phyloP scores from a whole-genome alignment of 2,797 vertebrate genomes.

The Apogon hyalosoma region DNA sequence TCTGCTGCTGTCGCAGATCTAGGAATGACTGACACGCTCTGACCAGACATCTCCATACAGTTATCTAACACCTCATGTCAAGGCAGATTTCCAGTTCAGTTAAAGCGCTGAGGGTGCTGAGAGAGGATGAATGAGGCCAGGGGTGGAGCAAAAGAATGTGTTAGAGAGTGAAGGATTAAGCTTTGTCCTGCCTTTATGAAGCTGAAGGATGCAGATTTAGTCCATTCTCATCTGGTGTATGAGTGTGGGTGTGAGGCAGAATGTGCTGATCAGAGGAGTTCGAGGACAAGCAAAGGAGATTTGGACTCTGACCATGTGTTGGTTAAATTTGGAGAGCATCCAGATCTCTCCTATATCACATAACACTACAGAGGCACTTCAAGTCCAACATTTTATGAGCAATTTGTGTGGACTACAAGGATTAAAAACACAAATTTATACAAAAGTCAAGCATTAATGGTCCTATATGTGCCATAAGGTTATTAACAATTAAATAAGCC shows the following conservation, averaged over 20 bases:
- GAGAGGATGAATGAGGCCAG: conserved; percentile 4
- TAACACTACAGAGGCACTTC: conserved; percentile 65
- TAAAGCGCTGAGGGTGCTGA: conserved; percentile 18
- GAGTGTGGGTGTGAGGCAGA: conserved; percentile 51
- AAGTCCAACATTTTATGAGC: conserved; percentile 7
- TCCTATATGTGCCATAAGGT: too few relatives aligned
- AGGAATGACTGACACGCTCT: conserved; percentile 48
- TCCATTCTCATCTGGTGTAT: conserved; percentile 78
- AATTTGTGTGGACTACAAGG: background rate
- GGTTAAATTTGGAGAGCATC: conserved; percentile 78
- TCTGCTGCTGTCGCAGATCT: conserved; percentile 36
- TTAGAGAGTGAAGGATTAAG: conserved; percentile 69
- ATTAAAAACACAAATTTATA: conserved; percentile 1
- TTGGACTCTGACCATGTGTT: conserved; percentile 85
- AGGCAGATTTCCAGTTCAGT: conserved; percentile 85
- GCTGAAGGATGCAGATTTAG: conserved; percentile 90
- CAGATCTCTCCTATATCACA: conserved; percentile 85
- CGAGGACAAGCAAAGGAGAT: conserved; percentile 90
- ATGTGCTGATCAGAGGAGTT: conserved; percentile 84
- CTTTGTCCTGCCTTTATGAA: conserved; percentile 84
- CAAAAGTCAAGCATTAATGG: background rate
- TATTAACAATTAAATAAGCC: too few relatives aligned
- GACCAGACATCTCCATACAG: conserved; percentile 85
- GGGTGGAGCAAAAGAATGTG: conserved; percentile 29
- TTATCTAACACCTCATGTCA: conserved; percentile 90